These are phyloP conservation scores for Agrilus mali DNA, from an alignment of 2,888 invertebrate species.

Conservation along the genomic window DNA sequence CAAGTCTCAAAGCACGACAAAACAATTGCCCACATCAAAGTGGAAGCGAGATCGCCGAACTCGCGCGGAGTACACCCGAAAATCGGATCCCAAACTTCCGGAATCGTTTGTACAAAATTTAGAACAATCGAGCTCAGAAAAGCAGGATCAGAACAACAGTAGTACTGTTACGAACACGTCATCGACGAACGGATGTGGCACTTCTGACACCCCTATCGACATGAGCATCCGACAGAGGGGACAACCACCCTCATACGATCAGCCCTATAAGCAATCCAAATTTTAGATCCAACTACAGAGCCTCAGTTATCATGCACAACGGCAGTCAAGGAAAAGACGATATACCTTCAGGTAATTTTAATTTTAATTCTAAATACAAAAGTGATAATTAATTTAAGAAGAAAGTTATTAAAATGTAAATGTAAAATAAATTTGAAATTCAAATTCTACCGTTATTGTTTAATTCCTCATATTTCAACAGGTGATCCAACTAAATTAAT, in stretches of 20 bases:
- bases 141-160: constrained; percentile 5
- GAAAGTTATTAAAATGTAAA: too few species aligned
- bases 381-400: too few species aligned
- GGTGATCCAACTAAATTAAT: too few species aligned
- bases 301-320: constrained; percentile 51
- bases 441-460: too few species aligned
- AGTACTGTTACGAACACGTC: not conserved
- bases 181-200: constrained; percentile 6
- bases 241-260: constrained; percentile 48
- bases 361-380: too few species aligned
- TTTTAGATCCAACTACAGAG: constrained; percentile 33
- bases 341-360: constrained; percentile 27
- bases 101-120: constrained; percentile 21
- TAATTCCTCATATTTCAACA: too few species aligned
- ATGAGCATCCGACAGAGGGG: constrained; percentile 48
- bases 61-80: constrained; percentile 33
- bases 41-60: constrained; percentile 58
- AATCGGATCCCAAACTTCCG: constrained; percentile 31
- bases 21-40: constrained; percentile 54
- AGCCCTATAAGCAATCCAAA: constrained; percentile 34
- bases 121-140: constrained; percentile 15
- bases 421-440: too few species aligned
- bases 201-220: constrained; percentile 44
- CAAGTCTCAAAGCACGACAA: constrained; percentile 29
- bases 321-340: constrained; percentile 25